Base-by-base conservation (phyloP, 2,888 invertebrate species). In the Plusia festucae region DNA sequence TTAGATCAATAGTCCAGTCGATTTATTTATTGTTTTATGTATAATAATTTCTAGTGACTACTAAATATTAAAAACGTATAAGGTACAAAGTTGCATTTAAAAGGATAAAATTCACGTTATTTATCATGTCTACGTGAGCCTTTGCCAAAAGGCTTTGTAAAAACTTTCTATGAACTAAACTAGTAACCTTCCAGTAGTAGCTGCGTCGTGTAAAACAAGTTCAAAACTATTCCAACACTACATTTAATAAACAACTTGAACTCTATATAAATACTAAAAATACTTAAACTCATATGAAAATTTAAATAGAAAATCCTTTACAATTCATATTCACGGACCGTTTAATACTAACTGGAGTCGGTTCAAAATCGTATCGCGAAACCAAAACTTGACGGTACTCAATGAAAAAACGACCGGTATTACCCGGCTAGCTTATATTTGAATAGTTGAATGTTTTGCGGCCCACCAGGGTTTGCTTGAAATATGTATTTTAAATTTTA, bases 401-500 rank as follows among this genome's bases (percentile, higher is more conserved):
- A 81, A 77, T 81, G 78, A 87, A 89, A 89, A 89, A 88, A 85
- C 66, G 78, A 83, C 74, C 79, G 82, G 76, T 85, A 88, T 89
- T 86, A 83, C 83, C 73, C 84, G 78, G 70, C 44, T 77, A 77
- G 79, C 75, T 84, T 81, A 87, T 87, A 87, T 88, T 87, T 85
- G 88, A 87, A 90, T 89, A 88, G 89, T 88, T 88, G 78, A 79
- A 81, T 81, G 76, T 82, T 82, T 73, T 68, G 76, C 65, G 63
- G 59, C 79, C 84, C 82, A 64, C 81, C 73, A 81, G 86, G 87
- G 78, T 77, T 76, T 67, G 65, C 78, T 83, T 81, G 85, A 88
- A 90, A 89, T 90, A 89, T 90, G 89, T 90, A 88, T 90, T 88
- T 85, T 81, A 85, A 86, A 86, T 85, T 88, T 49, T 88, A 86